These are phyloP conservation scores for Chrysotoxum bicinctum DNA, from an alignment of 2,888 invertebrate species.

Conservation along the genomic window DNA sequence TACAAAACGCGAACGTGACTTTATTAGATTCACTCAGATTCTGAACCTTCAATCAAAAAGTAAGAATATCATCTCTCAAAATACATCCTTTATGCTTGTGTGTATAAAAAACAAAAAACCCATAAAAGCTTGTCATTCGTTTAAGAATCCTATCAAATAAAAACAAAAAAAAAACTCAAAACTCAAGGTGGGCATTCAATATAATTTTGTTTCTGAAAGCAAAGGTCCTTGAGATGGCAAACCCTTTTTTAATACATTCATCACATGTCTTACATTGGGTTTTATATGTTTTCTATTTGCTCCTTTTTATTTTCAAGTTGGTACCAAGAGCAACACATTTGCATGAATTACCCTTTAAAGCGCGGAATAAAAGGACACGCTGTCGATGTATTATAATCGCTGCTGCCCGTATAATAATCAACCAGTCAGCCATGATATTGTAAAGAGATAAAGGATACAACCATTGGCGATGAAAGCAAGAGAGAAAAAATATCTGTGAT, in stretches of 20 bases:
- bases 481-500: slow-evolving; percentile 26
- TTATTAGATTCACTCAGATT: slow-evolving; percentile 12
- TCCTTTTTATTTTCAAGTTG: neutral
- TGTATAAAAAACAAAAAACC: neutral
- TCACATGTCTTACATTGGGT: slow-evolving; percentile 14
- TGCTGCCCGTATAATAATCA: slow-evolving; percentile 36
- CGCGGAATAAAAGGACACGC: slow-evolving; percentile 1
- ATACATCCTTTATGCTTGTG: neutral
- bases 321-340: slow-evolving; percentile 8
- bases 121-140: slow-evolving; percentile 5
- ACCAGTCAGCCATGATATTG: slow-evolving; percentile 35
- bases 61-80: neutral
- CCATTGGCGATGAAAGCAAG: slow-evolving; percentile 41
- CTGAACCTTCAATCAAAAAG: slow-evolving; percentile 4
- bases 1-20: slow-evolving; percentile 12
- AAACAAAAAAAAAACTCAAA: neutral
- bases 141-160: slow-evolving; percentile 19
- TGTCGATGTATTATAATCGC: slow-evolving; percentile 28
- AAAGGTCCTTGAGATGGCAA: slow-evolving; percentile 7
- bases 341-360: slow-evolving; percentile 13
- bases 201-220: neutral
- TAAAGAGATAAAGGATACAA: slow-evolving; percentile 46
- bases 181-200: slow-evolving; percentile 18
- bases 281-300: slow-evolving; percentile 21
- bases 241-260: slow-evolving; percentile 12